These are phyloP conservation scores for Ethmia dodecea DNA, from an alignment of 2,888 invertebrate genomes.

Conservation along the genomic window DNA sequence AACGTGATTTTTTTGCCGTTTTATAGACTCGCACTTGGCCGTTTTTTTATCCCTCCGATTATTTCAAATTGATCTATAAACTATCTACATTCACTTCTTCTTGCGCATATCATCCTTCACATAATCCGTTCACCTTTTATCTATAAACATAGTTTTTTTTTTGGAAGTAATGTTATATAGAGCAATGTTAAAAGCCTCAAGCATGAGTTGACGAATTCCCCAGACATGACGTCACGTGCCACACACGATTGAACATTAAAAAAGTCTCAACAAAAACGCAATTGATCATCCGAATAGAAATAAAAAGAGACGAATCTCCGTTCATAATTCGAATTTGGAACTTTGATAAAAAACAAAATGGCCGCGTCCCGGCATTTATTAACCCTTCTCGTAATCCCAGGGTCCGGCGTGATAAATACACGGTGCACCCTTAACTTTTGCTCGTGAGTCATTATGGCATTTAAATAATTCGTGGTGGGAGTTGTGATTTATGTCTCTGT, in stretches of 20 bases:
- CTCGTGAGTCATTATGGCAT: conserved; percentile 74
- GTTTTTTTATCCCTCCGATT: no score
- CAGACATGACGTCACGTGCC: conserved; percentile 17
- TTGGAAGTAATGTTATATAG: no score
- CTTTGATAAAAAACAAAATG: conserved; percentile 63
- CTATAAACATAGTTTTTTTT: no score
- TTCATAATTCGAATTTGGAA: conserved; percentile 63
- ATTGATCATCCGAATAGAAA: conserved; percentile 36
- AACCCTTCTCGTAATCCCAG: conserved; percentile 58
- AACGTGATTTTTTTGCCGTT: no score
- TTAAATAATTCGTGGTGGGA: conserved; percentile 72
- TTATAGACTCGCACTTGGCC: no score
- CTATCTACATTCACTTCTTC: no score
- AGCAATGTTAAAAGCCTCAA: background rate
- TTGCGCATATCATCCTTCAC: no score
- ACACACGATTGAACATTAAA: conserved; percentile 21
- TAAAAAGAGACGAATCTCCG: conserved; percentile 49
- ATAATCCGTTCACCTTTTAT: no score
- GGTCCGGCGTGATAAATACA: conserved; percentile 64
- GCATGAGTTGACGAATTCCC: conserved; percentile 18
- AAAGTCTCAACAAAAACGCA: conserved; percentile 15
- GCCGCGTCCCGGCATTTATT: conserved; percentile 59
- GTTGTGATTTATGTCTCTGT: conserved; percentile 58
- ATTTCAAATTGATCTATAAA: no score
- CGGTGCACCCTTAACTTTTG: conserved; percentile 58